Percentiles rank a stretch among this genome's conserved stretches.
phyloP scores from a whole-genome alignment of 2,888 invertebrate species.

The Diaperis boleti region DNA sequence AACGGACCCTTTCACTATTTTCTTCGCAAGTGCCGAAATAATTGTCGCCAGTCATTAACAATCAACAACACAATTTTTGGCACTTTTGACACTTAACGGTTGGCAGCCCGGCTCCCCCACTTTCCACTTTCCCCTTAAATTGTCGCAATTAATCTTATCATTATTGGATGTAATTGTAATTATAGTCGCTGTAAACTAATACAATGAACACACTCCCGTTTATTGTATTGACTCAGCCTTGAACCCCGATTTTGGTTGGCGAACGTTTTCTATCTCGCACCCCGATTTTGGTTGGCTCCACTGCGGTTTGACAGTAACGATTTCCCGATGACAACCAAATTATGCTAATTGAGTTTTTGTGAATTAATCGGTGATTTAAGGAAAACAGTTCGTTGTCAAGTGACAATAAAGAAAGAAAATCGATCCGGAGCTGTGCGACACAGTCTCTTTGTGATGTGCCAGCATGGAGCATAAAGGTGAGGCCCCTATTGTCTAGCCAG shows the following conservation, averaged over 20 bases:
- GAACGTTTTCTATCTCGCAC: too few relatives aligned
- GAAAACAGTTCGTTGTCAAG: constrained; percentile 21
- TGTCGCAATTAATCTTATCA: background rate
- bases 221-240: background rate
- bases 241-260: background rate
- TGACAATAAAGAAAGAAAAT: background rate
- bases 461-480: constrained; percentile 29
- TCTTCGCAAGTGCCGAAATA: too few relatives aligned
- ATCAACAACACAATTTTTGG: too few relatives aligned
- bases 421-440: constrained; percentile 2
- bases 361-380: constrained; percentile 15
- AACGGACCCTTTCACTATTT: too few relatives aligned
- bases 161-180: background rate
- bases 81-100: too few relatives aligned
- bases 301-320: constrained; percentile 14
- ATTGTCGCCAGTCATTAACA: too few relatives aligned
- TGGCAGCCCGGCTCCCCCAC: background rate
- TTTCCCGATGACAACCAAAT: constrained; percentile 16
- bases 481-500: background rate
- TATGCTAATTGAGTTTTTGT: constrained; percentile 15
- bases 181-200: background rate
- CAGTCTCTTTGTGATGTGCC: constrained; percentile 1
- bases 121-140: background rate
- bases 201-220: background rate
- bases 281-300: background rate